Conservation (phyloP, 2,113 vertebrate genomes). For the Lates calcarifer region DNA sequence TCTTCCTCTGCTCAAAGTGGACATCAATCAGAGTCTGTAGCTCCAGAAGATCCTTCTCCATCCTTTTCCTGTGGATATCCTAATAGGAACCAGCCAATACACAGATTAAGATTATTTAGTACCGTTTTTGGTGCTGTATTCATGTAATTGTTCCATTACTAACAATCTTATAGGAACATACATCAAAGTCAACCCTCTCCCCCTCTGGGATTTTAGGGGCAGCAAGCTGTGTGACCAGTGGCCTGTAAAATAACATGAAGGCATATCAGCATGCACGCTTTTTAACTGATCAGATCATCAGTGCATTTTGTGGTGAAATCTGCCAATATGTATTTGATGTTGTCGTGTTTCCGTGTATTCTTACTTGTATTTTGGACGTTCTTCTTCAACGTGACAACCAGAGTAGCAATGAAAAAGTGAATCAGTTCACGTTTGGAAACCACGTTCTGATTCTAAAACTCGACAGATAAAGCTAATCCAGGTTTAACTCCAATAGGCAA, state of each 20-base stretch:
- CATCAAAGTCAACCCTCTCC: conserved; percentile 86
- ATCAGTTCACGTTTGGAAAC: not conserved
- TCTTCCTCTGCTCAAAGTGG: conserved; percentile 96
- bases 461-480: not conserved
- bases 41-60: conserved; percentile 98
- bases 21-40: conserved; percentile 96
- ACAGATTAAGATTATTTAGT: not conserved
- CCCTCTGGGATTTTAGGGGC: conserved; percentile 86
- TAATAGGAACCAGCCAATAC: conserved; percentile 57
- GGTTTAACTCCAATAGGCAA: not conserved
- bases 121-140: not conserved
- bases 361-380: conserved; percentile 84
- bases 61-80: conserved; percentile 98
- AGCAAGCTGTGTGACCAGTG: conserved; percentile 76
- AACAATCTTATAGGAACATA: conserved; percentile 54
- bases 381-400: conserved; percentile 63
- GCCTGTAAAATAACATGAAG: conserved; percentile 46
- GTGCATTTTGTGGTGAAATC: not conserved
- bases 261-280: not conserved
- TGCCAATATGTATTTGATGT: not conserved
- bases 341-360: conserved; percentile 5
- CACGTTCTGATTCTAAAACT: not conserved
- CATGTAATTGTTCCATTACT: not conserved
- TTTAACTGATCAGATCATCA: not conserved
- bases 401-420: conserved; percentile 21